Percentiles rank a stretch among this genome's conserved stretches.
Evolutionary conservation across 2,113 vertebrate genomes (phyloP).

Genomic region (Rhombomys opimus): DNA sequence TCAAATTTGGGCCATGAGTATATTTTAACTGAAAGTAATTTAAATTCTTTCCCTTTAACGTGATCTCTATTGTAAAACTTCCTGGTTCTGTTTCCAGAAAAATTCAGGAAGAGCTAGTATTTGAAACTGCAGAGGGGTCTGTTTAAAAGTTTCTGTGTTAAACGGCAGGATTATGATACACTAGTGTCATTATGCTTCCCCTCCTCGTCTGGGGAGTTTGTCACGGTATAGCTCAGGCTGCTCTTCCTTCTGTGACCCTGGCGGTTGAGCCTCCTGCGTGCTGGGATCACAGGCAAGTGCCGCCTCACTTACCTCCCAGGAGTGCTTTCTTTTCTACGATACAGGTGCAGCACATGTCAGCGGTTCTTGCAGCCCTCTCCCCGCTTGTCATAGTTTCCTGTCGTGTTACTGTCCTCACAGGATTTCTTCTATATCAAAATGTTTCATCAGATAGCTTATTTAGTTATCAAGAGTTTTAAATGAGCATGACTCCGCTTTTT

Average conservation of each 20-base stretch:
- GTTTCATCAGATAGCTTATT: not conserved
- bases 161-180: not conserved
- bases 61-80: conserved; percentile 5
- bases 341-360: rapidly evolving
- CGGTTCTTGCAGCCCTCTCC: not conserved
- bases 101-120: not conserved
- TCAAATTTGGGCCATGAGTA: not conserved
- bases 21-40: conserved; percentile 9
- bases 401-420: not conserved
- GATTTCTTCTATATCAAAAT: not conserved
- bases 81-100: not conserved
- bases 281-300: not conserved
- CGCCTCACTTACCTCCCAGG: not conserved
- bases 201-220: not conserved
- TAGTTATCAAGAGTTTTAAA: not conserved
- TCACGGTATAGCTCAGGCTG: not conserved
- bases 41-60: not conserved
- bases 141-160: not conserved
- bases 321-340: not conserved
- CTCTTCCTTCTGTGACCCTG: not conserved
- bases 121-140: not conserved
- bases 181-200: too few species aligned
- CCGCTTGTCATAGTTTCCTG: not conserved
- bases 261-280: not conserved
- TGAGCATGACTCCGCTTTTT: not conserved